Base-by-base conservation (phyloP, 1,140 invertebrate species). In the Belonocnema kinseyi region DNA sequence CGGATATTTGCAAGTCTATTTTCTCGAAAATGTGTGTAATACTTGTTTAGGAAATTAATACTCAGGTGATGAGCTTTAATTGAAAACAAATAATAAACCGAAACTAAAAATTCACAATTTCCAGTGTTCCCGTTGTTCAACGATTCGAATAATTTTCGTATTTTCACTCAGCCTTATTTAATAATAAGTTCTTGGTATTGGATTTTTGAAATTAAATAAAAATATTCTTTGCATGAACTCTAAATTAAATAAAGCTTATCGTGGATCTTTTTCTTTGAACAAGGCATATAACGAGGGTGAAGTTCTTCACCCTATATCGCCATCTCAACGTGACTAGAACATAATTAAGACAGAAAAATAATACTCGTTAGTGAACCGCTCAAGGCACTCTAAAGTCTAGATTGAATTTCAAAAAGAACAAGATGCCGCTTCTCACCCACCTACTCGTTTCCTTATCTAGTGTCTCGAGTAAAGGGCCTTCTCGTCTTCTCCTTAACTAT, bases 291-390 rank as follows among this genome's bases (percentile, higher is more conserved):
- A 75, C 56, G 51, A 72, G 70, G 54, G 72, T 50, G 21, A 14
- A 74, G 56, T 52, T 73, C 53, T 79, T 79, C 80, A 76, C 26
- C 13, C 50, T 19, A 58, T 54, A 16, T 74, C 21, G 51, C 12
- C 33, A 40, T 66, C 26, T 66, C 61, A 66, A 46, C 61, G 61
- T 66, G 61, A 66, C 61, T 66, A 46, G 61, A 66, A 66, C 61
- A 66, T 66, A 66, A 66, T 66, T 66, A 66, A 66, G 40, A 66
- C 0, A 66, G 61, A 66, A 66, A 66, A 66, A 66, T 66, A 66
- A 66, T 66, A n/a, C 61, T 66, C 61, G 61, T 66, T 66, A 66
- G 26, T 66, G 61, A 40, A 66, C 5, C 61, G 61, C 61, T 66
- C 61, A 66, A 66, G 61, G 61, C 61, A 66, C 61, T 66, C 40